Percentiles rank a stretch among this genome's conserved stretches.
phyloP scores from a whole-genome alignment of 2,113 vertebrate genomes.

The Engystomops pustulosus region DNA sequence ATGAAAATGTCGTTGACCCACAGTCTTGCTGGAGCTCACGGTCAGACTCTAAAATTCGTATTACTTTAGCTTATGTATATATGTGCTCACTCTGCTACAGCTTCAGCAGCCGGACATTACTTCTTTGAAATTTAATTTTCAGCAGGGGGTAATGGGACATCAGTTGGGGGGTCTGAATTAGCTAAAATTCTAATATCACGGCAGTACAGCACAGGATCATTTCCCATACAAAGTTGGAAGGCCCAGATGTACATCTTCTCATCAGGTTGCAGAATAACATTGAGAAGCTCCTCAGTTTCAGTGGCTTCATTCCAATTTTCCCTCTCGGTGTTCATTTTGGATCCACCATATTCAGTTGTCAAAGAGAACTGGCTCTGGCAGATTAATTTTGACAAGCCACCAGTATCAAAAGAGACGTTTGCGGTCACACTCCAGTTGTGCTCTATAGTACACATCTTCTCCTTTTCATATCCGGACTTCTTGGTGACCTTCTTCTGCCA shows the following conservation, averaged over 20 bases:
- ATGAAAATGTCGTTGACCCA: no score
- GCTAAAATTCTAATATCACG: constrained; percentile 28
- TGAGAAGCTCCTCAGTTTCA: constrained; percentile 28
- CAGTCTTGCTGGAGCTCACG: no score
- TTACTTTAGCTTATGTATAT: background rate
- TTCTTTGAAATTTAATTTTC: background rate
- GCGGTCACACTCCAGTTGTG: constrained; percentile 27
- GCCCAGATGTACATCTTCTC: constrained; percentile 42
- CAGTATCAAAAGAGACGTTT: background rate
- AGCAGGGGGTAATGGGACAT: constrained; percentile 41
- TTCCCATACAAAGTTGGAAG: constrained; percentile 51
- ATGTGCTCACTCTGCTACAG: background rate
- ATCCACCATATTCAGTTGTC: constrained; percentile 24
- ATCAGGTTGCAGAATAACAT: background rate
- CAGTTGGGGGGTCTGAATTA: constrained; percentile 14
- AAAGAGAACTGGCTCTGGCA: constrained; percentile 46
- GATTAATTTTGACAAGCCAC: background rate
- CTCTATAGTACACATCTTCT: constrained; percentile 47
- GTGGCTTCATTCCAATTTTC: constrained; percentile 50
- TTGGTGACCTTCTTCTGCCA: constrained; percentile 44
- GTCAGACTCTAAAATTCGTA: no score
- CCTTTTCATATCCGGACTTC: constrained; percentile 46
- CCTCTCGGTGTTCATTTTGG: constrained; percentile 11
- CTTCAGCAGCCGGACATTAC: background rate
- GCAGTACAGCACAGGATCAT: constrained; percentile 39